Evolutionary conservation across 2,113 vertebrate species (phyloP), one percentile per base, ranked within the genome.

Genomic region (Paracanthobrama guichenoti): DNA sequence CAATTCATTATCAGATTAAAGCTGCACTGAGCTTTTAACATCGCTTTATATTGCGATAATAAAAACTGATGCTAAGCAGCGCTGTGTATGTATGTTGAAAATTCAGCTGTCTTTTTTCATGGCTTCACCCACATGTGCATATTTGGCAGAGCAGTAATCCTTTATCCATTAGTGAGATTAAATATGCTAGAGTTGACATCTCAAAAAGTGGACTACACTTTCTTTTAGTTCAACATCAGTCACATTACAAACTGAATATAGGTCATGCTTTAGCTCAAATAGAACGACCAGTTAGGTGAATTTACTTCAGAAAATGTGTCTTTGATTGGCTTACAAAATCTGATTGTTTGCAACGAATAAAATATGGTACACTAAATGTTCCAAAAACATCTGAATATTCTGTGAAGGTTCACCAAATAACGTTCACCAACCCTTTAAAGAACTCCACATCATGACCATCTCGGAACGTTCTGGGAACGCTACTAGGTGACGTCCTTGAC

Each of bases 121-220:
- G 18, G 73, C 50, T 22, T 53, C 39, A 24, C 44, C 18, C 66
- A 81, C 59, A 69, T 66, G 35, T 75, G 50, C 48, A 67, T 64
- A 79, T 86, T 35, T 53, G 16, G 60, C 53, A 28, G 6, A n/a
- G 26, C 44, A 46, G 31, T 80, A 81, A 84, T 71, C 48, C 67
- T 18, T 72, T 69, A 22, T 81, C 76, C 81, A 84, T 87, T 87
- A 81, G 46, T 84, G 78, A 75, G 59, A 84, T 87, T 57, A 75
- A 84, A 80, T 60, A 85, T 26, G 42, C 50, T 59, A n/a, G 55
- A 57, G 50, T 79, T 59, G 48, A 55, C 12, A 28, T 48, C 59
- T 66, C 14, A 55, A 55, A 55, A 64, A 79, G 75, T 46, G 42
- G 42, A 8, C 31, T 50, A 75, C 16, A 67, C 50, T 50, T 75